Conservation (phyloP, 2,888 invertebrate species). For the Lobophora halterata region DNA sequence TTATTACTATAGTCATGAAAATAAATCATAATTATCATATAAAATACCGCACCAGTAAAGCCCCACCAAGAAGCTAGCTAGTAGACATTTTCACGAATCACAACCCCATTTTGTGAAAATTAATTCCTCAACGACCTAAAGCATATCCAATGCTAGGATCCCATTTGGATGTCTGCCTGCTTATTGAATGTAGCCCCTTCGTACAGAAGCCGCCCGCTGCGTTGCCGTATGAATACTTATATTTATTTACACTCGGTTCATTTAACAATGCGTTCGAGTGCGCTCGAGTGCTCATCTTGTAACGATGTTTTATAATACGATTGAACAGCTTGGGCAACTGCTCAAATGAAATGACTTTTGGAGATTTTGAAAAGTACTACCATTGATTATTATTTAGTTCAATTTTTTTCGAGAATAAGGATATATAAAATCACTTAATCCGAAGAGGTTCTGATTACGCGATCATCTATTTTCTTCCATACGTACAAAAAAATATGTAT, state of each 20-base stretch:
- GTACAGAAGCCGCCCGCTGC: constrained; percentile 58
- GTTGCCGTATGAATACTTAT: constrained; percentile 68
- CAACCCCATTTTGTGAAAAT: too few relatives aligned
- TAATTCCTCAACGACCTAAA: constrained; percentile 19
- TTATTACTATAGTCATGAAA: too few relatives aligned
- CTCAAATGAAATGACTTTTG: constrained; percentile 21
- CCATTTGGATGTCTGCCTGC: constrained; percentile 49
- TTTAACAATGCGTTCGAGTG: constrained; percentile 72
- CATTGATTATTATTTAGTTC: too few relatives aligned
- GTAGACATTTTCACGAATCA: too few relatives aligned
- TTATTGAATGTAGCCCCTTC: constrained; percentile 70
- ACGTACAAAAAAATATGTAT: too few relatives aligned
- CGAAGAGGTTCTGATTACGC: too few relatives aligned
- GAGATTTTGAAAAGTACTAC: not conserved
- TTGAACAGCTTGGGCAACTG: constrained; percentile 32
- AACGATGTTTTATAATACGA: constrained; percentile 48
- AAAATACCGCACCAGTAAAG: too few relatives aligned
- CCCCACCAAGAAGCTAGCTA: too few relatives aligned
- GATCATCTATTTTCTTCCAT: too few relatives aligned
- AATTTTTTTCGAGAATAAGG: too few relatives aligned
- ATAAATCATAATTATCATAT: too few relatives aligned
- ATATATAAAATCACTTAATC: too few relatives aligned
- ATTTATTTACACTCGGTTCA: constrained; percentile 79
- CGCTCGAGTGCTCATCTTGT: constrained; percentile 52
- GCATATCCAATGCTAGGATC: constrained; percentile 29